A percentile compares a stretch with the other conserved stretches of the same genome.
These are phyloP conservation scores for Lamellibrachia luymesi DNA, from an alignment of 1,140 invertebrate species.

Conservation along the genomic window DNA sequence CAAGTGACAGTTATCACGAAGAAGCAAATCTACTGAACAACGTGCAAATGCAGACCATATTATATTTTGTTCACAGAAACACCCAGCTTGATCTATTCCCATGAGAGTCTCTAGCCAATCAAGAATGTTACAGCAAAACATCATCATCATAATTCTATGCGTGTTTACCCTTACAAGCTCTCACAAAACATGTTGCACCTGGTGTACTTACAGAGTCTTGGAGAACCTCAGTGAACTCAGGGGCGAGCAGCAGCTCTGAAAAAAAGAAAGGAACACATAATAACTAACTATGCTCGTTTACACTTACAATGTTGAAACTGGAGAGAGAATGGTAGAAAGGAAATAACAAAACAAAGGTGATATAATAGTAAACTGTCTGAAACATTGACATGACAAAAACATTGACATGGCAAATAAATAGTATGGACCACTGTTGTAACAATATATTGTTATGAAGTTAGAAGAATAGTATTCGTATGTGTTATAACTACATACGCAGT, in stretches of 20 bases:
- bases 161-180: not conserved
- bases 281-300: too few relatives aligned
- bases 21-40: not conserved
- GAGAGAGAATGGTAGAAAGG: too few relatives aligned
- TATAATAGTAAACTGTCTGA: not conserved
- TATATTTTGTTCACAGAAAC: not conserved
- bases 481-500: not conserved
- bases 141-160: conserved; percentile 29
- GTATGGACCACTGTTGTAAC: too few relatives aligned
- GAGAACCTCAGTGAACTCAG: conserved; percentile 83
- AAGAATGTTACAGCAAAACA: conserved; percentile 43
- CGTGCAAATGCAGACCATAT: not conserved
- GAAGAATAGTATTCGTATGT: not conserved
- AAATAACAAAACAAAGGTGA: not conserved
- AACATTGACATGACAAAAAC: too few relatives aligned
- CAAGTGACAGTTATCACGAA: not conserved
- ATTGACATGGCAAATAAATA: too few relatives aligned
- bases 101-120: conserved; percentile 69
- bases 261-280: conserved; percentile 5
- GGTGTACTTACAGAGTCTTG: conserved; percentile 63
- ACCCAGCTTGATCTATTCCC: conserved; percentile 46
- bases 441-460: not conserved
- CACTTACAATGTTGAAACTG: too few relatives aligned
- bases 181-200: not conserved
- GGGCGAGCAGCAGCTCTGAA: conserved; percentile 58